Conservation (phyloP, 2,113 vertebrate genomes). For the Desmodus rotundus region DNA sequence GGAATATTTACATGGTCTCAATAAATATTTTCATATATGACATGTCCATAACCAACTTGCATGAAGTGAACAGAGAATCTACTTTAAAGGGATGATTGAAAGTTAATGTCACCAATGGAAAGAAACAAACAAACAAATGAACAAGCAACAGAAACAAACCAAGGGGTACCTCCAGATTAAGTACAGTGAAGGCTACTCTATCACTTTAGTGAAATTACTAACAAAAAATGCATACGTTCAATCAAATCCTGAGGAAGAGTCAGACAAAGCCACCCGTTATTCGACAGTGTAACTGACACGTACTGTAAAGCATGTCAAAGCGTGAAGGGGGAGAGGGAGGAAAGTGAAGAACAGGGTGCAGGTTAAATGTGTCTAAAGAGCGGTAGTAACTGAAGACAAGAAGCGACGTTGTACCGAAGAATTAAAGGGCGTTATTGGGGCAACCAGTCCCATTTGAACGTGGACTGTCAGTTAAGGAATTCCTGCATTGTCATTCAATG, state of each 20-base stretch:
- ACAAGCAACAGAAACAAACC: neutral
- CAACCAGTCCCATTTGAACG: neutral
- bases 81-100: neutral
- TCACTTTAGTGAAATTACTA: neutral
- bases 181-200: neutral
- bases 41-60: neutral
- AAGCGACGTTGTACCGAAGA: neutral
- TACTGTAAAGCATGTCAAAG: neutral
- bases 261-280: neutral
- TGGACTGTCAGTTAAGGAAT: neutral
- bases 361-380: neutral
- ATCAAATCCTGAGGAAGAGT: neutral
- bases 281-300: neutral
- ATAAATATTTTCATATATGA: neutral
- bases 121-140: neutral
- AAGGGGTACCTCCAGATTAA: neutral
- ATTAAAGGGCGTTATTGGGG: neutral
- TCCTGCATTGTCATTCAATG: neutral
- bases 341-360: neutral
- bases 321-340: neutral
- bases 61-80: neutral
- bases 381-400: neutral
- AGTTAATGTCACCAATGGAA: neutral
- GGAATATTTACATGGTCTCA: neutral
- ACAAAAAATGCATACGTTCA: neutral